These are phyloP conservation scores for Agonopterix heracliana DNA, from an alignment of 2,888 invertebrate species.

Conservation along the genomic window DNA sequence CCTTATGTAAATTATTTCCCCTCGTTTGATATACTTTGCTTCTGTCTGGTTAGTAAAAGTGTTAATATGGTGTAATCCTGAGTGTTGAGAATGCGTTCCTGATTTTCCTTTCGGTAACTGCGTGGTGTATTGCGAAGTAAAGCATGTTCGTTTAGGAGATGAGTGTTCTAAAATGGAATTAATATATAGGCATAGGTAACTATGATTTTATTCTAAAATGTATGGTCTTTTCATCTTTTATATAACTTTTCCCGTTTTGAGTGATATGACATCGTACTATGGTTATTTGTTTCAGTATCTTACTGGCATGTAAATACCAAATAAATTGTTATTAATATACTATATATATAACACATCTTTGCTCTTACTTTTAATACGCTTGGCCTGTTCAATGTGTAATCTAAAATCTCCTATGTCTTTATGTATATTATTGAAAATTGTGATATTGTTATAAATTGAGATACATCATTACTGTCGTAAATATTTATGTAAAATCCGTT, in stretches of 20 bases:
- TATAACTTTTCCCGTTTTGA: slow-evolving; percentile 52
- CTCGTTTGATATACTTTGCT: slow-evolving; percentile 55
- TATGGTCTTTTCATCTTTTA: slow-evolving; percentile 48
- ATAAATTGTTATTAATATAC: slow-evolving; percentile 40
- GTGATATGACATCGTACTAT: slow-evolving; percentile 37
- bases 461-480: slow-evolving; percentile 50
- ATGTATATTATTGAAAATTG: slow-evolving; percentile 75
- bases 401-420: slow-evolving; percentile 64
- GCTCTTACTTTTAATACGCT: slow-evolving; percentile 66
- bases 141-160: slow-evolving; percentile 57
- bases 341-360: slow-evolving; percentile 53
- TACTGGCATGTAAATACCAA: slow-evolving; percentile 50
- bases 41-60: slow-evolving; percentile 48
- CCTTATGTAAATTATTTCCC: slow-evolving; percentile 72
- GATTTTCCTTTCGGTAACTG: slow-evolving; percentile 39
- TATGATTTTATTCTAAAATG: slow-evolving; percentile 34
- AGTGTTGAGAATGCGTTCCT: slow-evolving; percentile 33
- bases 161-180: slow-evolving; percentile 60
- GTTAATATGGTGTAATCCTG: slow-evolving; percentile 36
- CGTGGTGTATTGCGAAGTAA: slow-evolving; percentile 51
- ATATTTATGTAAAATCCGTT: slow-evolving; percentile 48
- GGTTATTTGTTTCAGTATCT: slow-evolving; percentile 43
- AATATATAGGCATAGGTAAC: slow-evolving; percentile 52
- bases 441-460: slow-evolving; percentile 72
- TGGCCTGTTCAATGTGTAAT: slow-evolving; percentile 68